Evolutionary conservation across 2,888 invertebrate genomes (phyloP).

Genomic region (Himalopsyche japonica): DNA sequence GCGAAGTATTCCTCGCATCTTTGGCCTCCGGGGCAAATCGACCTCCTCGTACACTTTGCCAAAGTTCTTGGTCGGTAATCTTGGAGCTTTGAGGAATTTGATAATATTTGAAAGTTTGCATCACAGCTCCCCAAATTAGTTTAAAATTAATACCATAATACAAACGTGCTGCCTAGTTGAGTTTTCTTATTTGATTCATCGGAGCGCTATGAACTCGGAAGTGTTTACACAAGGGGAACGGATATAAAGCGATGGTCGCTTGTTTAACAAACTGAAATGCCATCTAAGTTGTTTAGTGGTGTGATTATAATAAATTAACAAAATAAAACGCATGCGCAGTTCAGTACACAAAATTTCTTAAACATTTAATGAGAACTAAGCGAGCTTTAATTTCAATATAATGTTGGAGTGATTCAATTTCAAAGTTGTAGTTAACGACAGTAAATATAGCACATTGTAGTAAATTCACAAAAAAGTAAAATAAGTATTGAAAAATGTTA

Average conservation of each 20-base stretch:
- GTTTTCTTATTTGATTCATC: slow-evolving; percentile 28
- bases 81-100: slow-evolving; percentile 32
- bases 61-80: slow-evolving; percentile 20
- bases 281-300: neutral
- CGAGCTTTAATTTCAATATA: too few species aligned
- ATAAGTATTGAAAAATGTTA: too few species aligned
- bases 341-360: too few species aligned
- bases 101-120: slow-evolving; percentile 36
- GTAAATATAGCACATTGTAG: too few species aligned
- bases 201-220: neutral
- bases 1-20: slow-evolving; percentile 8
- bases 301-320: too few species aligned
- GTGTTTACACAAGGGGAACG: neutral
- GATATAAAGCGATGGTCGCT: neutral
- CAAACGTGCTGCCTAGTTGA: slow-evolving; percentile 22
- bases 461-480: too few species aligned
- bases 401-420: too few species aligned
- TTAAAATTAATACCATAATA: slow-evolving; percentile 38
- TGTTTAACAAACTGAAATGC: neutral
- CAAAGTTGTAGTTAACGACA: too few species aligned
- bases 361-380: too few species aligned
- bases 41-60: slow-evolving; percentile 11
- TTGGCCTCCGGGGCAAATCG: slow-evolving; percentile 29
- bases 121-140: slow-evolving; percentile 33
- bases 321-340: too few species aligned